These are phyloP conservation scores for Nasalis larvatus DNA, from an alignment of 2,113 vertebrate species.

Conservation along the genomic window DNA sequence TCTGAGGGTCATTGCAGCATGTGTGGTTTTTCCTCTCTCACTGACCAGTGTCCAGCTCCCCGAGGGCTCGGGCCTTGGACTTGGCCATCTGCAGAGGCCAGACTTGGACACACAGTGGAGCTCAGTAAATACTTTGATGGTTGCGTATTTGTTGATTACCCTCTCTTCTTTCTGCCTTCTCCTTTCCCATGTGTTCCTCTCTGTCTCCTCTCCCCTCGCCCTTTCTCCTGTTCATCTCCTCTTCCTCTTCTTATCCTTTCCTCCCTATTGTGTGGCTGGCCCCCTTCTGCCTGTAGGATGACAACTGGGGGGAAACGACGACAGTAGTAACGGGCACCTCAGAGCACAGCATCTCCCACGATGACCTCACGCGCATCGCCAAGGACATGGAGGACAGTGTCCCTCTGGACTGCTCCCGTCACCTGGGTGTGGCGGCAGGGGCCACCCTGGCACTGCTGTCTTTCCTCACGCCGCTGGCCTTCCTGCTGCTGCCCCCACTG, in stretches of 20 bases:
- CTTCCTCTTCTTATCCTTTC: fast-evolving
- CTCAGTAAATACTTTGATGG: not conserved
- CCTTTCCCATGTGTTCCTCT: not conserved
- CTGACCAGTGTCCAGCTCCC: not conserved
- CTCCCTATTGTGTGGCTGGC: not conserved
- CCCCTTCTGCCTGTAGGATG: conserved; percentile 84
- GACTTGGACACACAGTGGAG: not conserved
- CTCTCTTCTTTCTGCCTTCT: not conserved
- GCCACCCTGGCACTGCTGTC: conserved; percentile 91
- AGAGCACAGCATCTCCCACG: conserved; percentile 95
- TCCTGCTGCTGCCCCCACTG: conserved; percentile 93
- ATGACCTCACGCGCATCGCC: conserved; percentile 93
- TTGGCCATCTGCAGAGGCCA: not conserved
- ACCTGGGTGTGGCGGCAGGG: conserved; percentile 87
- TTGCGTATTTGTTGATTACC: not conserved
- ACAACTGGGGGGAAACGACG: conserved; percentile 97
- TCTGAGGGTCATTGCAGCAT: not conserved
- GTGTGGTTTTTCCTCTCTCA: not conserved
- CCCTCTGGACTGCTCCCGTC: conserved; percentile 92
- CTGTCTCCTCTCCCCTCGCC: not conserved
- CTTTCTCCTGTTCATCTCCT: not conserved
- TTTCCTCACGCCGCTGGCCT: conserved; percentile 92
- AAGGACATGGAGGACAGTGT: conserved; percentile 96
- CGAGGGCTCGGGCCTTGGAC: not conserved
- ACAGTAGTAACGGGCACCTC: conserved; percentile 95